Base-by-base conservation (phyloP, 1,140 invertebrate genomes). In the Pemphigus obesinymphae region DNA sequence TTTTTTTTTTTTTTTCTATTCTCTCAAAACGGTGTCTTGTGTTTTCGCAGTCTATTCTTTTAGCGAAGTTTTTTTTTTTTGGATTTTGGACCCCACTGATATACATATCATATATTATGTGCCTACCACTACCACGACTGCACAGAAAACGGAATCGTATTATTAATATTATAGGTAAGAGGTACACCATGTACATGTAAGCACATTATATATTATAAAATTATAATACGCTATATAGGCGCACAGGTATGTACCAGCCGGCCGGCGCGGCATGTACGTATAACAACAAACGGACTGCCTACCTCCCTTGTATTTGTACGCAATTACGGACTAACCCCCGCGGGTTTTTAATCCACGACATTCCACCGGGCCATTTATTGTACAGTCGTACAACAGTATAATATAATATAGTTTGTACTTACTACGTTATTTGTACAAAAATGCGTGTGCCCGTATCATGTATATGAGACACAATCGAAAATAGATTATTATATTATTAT, bases 281-380 rank as follows among this genome's bases (percentile, higher is more conserved):
- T 63, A 61, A 3, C 55, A 4, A 29, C 55, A 26, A n/a, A 15
- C 53, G 26, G 23, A 58, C 23, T n/a, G 53, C 7, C 37, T 1
- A 15, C 73, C 23, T 78, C 73, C 73, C 50, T 58, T 40, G 34
- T 76, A 73, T 73, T 17, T 20, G 10, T 45, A 80, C 8, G 76
- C 55, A 80, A 80, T 80, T 63, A 63, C 34, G 53, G 63, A 80
- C 76, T 34, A 45, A 80, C 76, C 76, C 75, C 55, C 23, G 40
- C 13, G 55, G 55, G 53, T 15, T 80, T 55, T 63, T 80, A 61
- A 61, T 61, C 76, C 76, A 40, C 37, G 26, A 20, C 76, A 63
- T 80, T 80, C 76, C 76, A 80, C 37, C 23, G 45, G 45, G 26
- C 68, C 68, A 72, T 45, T 63, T 63, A 34, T 20, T 45, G n/a